A percentile compares a stretch with the other conserved stretches of the same genome.
phyloP scores from a whole-genome alignment of 2,797 vertebrate species.

The Miichthys miiuy region DNA sequence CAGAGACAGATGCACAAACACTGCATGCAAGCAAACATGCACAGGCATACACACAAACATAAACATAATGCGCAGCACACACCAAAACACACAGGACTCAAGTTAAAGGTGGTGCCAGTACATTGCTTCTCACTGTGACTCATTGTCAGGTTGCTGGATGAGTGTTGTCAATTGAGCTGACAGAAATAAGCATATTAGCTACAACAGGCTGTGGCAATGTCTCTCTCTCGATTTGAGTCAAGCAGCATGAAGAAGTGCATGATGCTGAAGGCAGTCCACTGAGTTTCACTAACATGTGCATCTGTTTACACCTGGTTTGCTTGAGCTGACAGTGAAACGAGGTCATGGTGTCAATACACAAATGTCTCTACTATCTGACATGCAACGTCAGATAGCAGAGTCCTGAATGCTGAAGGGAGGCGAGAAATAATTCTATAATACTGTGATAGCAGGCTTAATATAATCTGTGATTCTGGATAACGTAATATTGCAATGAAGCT shows the following conservation, averaged over 20 bases:
- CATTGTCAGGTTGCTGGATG: slow-evolving; percentile 75
- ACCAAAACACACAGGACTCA: slow-evolving; percentile 55
- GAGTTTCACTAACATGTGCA: slow-evolving; percentile 49
- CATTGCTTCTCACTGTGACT: slow-evolving; percentile 75
- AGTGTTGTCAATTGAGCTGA: slow-evolving; percentile 78
- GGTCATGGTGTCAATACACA: slow-evolving; percentile 63
- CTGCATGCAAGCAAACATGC: slow-evolving; percentile 48
- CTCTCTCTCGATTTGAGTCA: slow-evolving; percentile 75
- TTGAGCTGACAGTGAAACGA: slow-evolving; percentile 59
- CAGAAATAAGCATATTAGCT: slow-evolving; percentile 81
- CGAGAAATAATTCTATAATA: neutral
- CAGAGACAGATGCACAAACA: slow-evolving; percentile 73
- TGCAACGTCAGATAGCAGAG: slow-evolving; percentile 7
- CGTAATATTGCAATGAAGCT: neutral
- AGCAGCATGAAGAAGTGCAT: slow-evolving; percentile 56
- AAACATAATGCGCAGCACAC: slow-evolving; percentile 43
- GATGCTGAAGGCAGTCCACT: slow-evolving; percentile 65
- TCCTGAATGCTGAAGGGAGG: slow-evolving; percentile 15
- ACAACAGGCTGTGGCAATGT: slow-evolving; percentile 77
- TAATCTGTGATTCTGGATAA: neutral
- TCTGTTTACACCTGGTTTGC: slow-evolving; percentile 68
- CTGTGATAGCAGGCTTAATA: too few relatives aligned
- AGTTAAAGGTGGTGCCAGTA: slow-evolving; percentile 69
- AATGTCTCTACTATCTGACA: slow-evolving; percentile 40
- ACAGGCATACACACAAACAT: slow-evolving; percentile 44